Percentiles rank a stretch among this genome's conserved stretches.
Evolutionary conservation across 2,113 vertebrate species (phyloP).

Genomic region (Trogon melanurus): DNA sequence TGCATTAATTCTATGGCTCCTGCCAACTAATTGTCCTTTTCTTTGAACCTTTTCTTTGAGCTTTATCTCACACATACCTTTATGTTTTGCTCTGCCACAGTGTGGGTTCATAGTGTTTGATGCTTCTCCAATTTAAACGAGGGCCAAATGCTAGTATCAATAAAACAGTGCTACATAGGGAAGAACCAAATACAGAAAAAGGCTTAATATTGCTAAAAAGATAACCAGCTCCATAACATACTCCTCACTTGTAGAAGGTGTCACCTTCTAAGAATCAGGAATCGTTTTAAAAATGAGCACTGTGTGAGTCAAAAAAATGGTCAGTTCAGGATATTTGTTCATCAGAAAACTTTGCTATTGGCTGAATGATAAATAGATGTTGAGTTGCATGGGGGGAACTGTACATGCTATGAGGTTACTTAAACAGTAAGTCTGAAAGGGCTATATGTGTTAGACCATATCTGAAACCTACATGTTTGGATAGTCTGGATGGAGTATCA

Average conservation of each 20-base stretch:
- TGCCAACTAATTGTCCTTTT: neutral
- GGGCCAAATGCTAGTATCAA: neutral
- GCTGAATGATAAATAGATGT: neutral
- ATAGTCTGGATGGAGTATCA: neutral
- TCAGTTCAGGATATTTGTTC: neutral
- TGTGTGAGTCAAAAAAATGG: neutral
- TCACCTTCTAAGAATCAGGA: neutral
- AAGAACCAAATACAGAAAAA: neutral
- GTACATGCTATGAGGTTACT: neutral
- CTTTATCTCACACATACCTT: neutral
- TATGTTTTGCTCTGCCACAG: neutral
- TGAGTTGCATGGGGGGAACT: fast-evolving
- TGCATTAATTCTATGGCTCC: neutral
- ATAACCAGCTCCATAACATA: neutral
- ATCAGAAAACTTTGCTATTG: neutral
- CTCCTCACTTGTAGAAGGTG: neutral
- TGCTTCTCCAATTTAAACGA: neutral
- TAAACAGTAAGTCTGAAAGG: neutral
- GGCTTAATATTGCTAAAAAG: neutral
- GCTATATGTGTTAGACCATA: neutral
- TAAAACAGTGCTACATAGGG: neutral
- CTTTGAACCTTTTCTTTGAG: neutral
- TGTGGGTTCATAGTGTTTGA: neutral
- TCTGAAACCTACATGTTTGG: neutral
- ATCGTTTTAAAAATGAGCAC: neutral